Evolutionary conservation across 2,888 invertebrate genomes (phyloP).

Genomic region (Spodoptera exigua): DNA sequence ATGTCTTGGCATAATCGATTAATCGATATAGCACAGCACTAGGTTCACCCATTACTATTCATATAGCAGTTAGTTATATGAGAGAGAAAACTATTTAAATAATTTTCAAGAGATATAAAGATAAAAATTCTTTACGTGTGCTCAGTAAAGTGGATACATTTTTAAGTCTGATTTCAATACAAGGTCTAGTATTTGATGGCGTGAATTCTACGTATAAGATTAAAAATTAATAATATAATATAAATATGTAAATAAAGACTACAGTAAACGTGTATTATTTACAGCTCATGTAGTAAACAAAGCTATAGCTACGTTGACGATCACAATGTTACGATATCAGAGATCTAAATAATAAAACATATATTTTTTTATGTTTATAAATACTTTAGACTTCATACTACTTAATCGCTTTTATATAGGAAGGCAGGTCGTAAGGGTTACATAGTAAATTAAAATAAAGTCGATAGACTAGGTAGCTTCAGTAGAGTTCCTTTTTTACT

Average conservation of each 20-base stretch:
- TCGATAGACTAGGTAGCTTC: conserved; percentile 29
- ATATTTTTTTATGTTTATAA: conserved; percentile 36
- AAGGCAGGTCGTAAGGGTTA: conserved; percentile 16
- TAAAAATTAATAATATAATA: conserved; percentile 23
- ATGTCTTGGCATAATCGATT: conserved; percentile 5
- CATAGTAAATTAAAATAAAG: conserved; percentile 19
- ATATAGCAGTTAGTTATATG: conserved; percentile 13
- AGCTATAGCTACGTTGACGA: conserved; percentile 48
- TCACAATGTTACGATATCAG: conserved; percentile 57
- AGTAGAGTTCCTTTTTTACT: conserved; percentile 6
- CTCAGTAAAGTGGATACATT: conserved; percentile 6
- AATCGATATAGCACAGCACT: conserved; percentile 18
- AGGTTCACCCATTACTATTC: conserved; percentile 7
- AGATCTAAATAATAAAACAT: conserved; percentile 54
- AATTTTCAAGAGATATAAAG: conserved; percentile 2
- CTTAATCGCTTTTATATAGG: conserved; percentile 28
- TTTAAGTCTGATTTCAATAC: background rate
- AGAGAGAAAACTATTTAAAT: background rate
- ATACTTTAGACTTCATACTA: conserved; percentile 36
- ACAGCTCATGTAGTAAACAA: conserved; percentile 45
- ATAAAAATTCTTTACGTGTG: conserved; percentile 23
- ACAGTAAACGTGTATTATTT: conserved; percentile 50
- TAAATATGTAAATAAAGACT: conserved; percentile 45
- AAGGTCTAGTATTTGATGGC: conserved; percentile 31
- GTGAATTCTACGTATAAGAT: conserved; percentile 23